These are phyloP conservation scores for Myotis yumanensis DNA, from an alignment of 2,113 vertebrate genomes.

Conservation along the genomic window DNA sequence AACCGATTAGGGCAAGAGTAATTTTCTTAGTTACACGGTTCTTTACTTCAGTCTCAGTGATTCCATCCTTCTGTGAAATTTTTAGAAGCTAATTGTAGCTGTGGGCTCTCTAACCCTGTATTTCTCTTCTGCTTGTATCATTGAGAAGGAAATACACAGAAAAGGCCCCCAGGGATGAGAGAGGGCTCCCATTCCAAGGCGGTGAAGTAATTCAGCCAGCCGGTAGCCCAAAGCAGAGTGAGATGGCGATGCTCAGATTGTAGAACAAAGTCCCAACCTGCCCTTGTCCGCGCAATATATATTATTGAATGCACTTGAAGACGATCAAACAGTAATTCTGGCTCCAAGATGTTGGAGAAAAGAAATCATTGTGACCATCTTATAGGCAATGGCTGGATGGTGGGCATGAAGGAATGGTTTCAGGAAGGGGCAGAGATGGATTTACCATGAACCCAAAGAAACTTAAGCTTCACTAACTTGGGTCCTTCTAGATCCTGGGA, in stretches of 20 bases:
- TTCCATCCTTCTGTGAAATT: not conserved
- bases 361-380: not conserved
- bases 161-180: not conserved
- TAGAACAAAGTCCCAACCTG: not conserved
- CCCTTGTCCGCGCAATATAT: not conserved
- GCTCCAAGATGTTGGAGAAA: not conserved
- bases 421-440: not conserved
- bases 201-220: not conserved
- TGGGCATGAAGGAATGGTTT: not conserved
- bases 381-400: not conserved
- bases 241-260: not conserved
- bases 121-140: slow-evolving; percentile 17
- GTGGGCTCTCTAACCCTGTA: not conserved
- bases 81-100: not conserved
- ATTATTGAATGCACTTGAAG: not conserved
- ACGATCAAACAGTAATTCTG: not conserved
- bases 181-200: not conserved
- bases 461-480: not conserved
- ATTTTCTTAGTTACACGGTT: not conserved
- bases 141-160: not conserved
- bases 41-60: not conserved
- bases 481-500: not conserved
- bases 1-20: not conserved
- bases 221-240: not conserved
- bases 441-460: not conserved